Evolutionary conservation across 2,888 invertebrate genomes (phyloP).

Genomic region (Idaea biselata): DNA sequence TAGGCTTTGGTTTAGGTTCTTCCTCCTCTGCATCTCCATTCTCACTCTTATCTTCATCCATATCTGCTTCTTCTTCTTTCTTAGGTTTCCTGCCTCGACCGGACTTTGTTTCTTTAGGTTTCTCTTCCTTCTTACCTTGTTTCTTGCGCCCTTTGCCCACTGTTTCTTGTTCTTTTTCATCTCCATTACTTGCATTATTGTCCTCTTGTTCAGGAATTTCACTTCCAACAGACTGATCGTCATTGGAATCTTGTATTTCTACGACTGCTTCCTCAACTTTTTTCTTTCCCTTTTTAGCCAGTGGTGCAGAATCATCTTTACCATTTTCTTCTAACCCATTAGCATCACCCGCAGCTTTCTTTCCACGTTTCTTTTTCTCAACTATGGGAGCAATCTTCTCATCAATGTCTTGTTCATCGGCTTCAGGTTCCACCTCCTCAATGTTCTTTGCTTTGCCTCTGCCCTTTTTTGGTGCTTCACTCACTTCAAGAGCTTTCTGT

Average conservation of each 20-base stretch:
- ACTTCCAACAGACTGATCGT: constrained; percentile 46
- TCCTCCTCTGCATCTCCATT: constrained; percentile 50
- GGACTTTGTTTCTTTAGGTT: constrained; percentile 39
- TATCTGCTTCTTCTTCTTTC: constrained; percentile 38
- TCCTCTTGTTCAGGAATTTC: constrained; percentile 43
- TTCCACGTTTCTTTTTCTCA: constrained; percentile 59
- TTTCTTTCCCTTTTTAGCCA: constrained; percentile 61
- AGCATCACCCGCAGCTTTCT: constrained; percentile 47
- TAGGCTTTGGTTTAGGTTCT: constrained; percentile 46
- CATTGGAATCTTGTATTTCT: constrained; percentile 51
- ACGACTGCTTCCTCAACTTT: constrained; percentile 48
- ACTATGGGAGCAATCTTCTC: constrained; percentile 31
- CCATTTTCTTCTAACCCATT: constrained; percentile 44
- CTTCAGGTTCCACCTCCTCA: constrained; percentile 40
- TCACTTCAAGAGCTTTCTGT: constrained; percentile 65
- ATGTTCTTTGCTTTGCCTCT: constrained; percentile 61
- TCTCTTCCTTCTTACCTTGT: constrained; percentile 54
- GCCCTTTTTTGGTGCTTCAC: constrained; percentile 62
- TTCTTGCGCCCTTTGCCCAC: constrained; percentile 57
- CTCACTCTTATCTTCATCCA: constrained; percentile 49
- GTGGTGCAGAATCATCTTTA: constrained; percentile 48
- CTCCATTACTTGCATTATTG: constrained; percentile 49
- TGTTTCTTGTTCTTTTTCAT: constrained; percentile 40
- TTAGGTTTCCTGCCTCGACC: constrained; percentile 55
- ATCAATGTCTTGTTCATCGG: constrained; percentile 29